Evolutionary conservation across 1,140 invertebrate genomes (phyloP).

Genomic region (Apocrypta bakeri): DNA sequence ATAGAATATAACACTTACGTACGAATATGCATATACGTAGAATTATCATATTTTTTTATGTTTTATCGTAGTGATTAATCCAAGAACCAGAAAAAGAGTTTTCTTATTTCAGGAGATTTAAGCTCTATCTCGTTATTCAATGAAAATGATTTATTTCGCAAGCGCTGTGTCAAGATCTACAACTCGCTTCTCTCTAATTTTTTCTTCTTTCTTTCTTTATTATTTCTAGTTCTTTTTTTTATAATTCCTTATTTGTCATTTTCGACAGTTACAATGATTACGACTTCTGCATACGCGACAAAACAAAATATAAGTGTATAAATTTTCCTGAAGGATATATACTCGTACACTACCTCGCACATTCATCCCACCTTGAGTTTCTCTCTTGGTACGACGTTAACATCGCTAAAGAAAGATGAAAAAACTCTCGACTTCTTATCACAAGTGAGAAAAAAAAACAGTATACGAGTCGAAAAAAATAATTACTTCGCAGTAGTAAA

Average conservation of each 20-base stretch:
- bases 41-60: conserved; percentile 1
- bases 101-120: conserved; percentile 25
- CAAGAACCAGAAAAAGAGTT: conserved; percentile 56
- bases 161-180: background rate
- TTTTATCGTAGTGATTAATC: conserved; percentile 36
- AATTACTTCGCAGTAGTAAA: conserved; percentile 12
- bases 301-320: conserved; percentile 31
- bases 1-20: conserved; percentile 41
- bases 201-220: conserved; percentile 14
- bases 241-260: background rate
- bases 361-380: background rate
- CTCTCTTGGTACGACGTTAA: background rate
- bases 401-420: conserved; percentile 9
- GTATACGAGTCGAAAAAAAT: conserved; percentile 21
- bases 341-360: conserved; percentile 3
- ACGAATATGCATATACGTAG: conserved; percentile 35
- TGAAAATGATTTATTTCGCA: conserved; percentile 1
- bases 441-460: conserved; percentile 14
- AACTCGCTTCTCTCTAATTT: conserved; percentile 15
- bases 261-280: conserved; percentile 42
- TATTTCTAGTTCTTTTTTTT: background rate
- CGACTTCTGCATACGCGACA: conserved; percentile 23
- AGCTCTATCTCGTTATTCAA: conserved; percentile 20
- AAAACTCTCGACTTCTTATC: conserved; percentile 33
- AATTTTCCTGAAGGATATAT: background rate